Evolutionary conservation across 1,140 invertebrate genomes (phyloP), one percentile per base, ranked within the genome.

Genomic region (Drosophila miranda): DNA sequence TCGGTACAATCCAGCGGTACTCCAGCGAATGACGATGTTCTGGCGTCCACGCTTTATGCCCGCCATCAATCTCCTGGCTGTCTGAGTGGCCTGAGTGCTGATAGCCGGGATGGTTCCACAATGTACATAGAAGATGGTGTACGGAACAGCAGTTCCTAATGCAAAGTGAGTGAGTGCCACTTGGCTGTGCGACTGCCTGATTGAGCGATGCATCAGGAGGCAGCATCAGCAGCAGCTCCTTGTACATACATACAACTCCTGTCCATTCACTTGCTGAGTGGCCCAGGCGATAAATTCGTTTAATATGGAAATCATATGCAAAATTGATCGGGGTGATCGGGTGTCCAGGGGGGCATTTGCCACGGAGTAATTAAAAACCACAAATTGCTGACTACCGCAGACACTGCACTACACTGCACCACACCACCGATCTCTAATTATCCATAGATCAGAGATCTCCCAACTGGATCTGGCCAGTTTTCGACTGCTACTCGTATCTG

Each of bases 301-400:
- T 74, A 80, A 84, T 66, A 84, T 84, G 80, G 72, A 72, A 83
- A 83, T 76, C 59, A 58, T 50, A 75, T 62, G 59, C 62, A 76
- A 62, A 64, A 64, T 73, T 59, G 28, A 16, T 43, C 50, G 16
- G 28, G 5, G 19, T 16, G 7, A 4, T 8, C 2, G 46, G 19
- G 19, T 9, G 3, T 8, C 3, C 8, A 19, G 14, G n/a, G 41
- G 14, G 48, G 49, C 28, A 9, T 9, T 23, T 46, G 69, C 51
- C 59, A 45, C 16, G 13, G 57, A 63, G 52, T 72, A 76, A 80
- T 80, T 80, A 80, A 81, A 80, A 76, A 62, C 44, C 52, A 64
- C 64, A 64, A 74, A 66, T 75, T 83, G 60, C 48, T 42, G 34
- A 38, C 34, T 38, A 13, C 57, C 34, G 41, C 38, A 41, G 46